Evolutionary conservation across 2,797 vertebrate genomes (phyloP).

Genomic region (Gymnothorax javanicus): DNA sequence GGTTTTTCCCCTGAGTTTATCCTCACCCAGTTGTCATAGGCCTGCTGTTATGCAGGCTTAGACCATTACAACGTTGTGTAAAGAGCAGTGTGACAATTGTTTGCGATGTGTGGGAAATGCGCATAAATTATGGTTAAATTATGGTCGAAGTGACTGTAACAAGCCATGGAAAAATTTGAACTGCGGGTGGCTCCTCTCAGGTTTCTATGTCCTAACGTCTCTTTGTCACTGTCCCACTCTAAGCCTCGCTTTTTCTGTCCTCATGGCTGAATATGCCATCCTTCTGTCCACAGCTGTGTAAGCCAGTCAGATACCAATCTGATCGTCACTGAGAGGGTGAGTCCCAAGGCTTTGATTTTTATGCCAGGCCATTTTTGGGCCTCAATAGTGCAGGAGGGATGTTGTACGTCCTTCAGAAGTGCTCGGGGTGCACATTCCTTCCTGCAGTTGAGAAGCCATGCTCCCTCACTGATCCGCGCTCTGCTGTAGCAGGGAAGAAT

Average conservation of each 20-base stretch:
- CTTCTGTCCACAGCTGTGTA: background rate
- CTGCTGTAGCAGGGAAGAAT: slow-evolving; percentile 1
- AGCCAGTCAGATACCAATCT: background rate
- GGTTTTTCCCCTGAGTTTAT: too few species aligned
- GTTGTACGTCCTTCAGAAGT: background rate
- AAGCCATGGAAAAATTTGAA: background rate
- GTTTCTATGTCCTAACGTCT: background rate
- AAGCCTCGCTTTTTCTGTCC: background rate
- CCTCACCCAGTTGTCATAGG: too few species aligned
- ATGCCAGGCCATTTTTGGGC: background rate
- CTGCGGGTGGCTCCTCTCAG: too few species aligned
- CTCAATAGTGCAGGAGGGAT: background rate
- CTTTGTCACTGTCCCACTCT: too few species aligned
- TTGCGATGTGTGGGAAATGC: background rate
- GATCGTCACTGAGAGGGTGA: background rate
- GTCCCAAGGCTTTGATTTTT: background rate
- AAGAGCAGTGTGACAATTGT: background rate
- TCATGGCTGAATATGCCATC: background rate
- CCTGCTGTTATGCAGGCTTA: too few species aligned
- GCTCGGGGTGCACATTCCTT: background rate
- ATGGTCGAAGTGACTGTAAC: too few species aligned
- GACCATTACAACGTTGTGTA: too few species aligned
- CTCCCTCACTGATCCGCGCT: background rate
- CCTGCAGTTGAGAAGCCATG: background rate
- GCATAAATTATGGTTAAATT: too few species aligned